phyloP scores from a whole-genome alignment of 2,888 invertebrate genomes.

The Lysandra bellargus region DNA sequence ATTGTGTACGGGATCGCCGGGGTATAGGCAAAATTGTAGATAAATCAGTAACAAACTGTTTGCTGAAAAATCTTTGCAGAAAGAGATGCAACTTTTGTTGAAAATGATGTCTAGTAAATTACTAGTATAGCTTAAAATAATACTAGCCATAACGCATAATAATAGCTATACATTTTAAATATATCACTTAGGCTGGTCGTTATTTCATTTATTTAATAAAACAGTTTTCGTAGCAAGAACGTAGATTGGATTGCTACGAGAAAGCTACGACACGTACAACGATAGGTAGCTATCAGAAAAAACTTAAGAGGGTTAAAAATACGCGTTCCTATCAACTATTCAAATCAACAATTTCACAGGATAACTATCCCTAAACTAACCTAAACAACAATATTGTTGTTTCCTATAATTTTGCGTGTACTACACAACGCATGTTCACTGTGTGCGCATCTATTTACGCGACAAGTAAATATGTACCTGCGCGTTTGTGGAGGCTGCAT shows the following conservation, averaged over 20 bases:
- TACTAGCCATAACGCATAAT: too few species aligned
- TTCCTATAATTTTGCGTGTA: conserved; percentile 44
- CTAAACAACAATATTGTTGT: background rate
- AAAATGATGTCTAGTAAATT: too few species aligned
- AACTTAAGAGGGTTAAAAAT: background rate
- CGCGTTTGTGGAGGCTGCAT: conserved; percentile 79
- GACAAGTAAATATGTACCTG: conserved; percentile 79
- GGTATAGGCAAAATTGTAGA: conserved; percentile 50
- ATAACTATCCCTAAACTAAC: background rate
- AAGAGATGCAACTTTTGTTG: background rate
- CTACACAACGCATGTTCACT: conserved; percentile 75
- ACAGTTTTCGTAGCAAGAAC: background rate
- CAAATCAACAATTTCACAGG: too few species aligned
- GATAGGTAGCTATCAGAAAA: background rate
- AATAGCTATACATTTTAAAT: too few species aligned
- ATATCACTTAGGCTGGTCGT: background rate
- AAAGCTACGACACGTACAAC: background rate
- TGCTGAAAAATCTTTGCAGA: background rate
- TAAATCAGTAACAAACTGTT: conserved; percentile 32
- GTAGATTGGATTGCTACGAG: background rate
- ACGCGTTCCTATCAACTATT: background rate
- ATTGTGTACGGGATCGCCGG: conserved; percentile 73
- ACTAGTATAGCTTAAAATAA: too few species aligned
- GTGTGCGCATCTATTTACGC: conserved; percentile 81
- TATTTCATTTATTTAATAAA: background rate